phyloP scores from a whole-genome alignment of 1,140 invertebrate species.

The Agrypnia vestita region DNA sequence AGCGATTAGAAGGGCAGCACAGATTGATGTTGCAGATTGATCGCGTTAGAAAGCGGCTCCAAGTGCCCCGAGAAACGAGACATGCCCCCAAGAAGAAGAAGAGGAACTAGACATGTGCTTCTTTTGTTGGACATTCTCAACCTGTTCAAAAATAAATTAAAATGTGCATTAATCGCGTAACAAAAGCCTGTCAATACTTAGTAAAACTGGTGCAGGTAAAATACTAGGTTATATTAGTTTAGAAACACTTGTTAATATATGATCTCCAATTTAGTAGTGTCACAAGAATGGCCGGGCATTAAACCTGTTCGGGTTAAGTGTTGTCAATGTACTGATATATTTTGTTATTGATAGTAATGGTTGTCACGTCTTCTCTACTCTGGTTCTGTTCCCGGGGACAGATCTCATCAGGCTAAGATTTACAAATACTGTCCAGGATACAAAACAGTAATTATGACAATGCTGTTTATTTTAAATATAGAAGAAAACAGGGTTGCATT shows the following conservation, averaged over 20 bases:
- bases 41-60: slow-evolving; percentile 67
- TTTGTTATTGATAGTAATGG: no score
- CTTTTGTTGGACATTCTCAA: slow-evolving; percentile 9
- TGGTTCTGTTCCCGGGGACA: no score
- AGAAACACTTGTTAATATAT: slow-evolving; percentile 2
- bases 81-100: slow-evolving; percentile 56
- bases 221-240: slow-evolving; percentile 24
- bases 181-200: slow-evolving; percentile 11
- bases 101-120: slow-evolving; percentile 48
- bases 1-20: slow-evolving; percentile 80
- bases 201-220: slow-evolving; percentile 5
- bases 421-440: no score
- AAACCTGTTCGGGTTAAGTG: neutral
- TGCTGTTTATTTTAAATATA: no score
- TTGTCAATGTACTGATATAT: neutral
- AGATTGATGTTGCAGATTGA: slow-evolving; percentile 78
- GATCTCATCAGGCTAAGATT: no score
- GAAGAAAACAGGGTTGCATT: no score
- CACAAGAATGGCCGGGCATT: slow-evolving; percentile 11
- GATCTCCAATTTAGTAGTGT: slow-evolving; percentile 25
- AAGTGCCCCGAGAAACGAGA: slow-evolving; percentile 62
- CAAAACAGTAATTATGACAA: no score
- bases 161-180: neutral
- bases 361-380: no score
- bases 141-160: slow-evolving; percentile 12